Conservation (phyloP, 2,113 vertebrate genomes). For the Balaeniceps rex region DNA sequence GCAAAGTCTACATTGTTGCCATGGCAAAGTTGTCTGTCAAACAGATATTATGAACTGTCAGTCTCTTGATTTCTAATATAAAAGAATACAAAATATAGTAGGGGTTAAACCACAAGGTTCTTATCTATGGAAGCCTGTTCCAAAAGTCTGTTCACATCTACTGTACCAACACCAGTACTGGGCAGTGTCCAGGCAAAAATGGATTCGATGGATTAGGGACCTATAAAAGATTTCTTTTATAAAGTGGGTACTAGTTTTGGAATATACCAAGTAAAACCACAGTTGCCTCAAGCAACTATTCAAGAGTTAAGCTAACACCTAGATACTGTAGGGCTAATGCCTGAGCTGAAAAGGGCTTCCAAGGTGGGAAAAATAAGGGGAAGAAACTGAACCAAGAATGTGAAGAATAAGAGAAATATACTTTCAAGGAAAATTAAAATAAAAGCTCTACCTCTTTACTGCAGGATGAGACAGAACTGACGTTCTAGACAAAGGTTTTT, state of each 20-base stretch:
- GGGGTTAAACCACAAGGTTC: background rate
- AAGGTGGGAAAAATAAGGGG: background rate
- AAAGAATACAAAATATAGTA: background rate
- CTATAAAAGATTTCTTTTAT: background rate
- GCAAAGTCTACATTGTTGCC: background rate
- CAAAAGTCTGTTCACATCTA: background rate
- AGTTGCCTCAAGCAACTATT: background rate
- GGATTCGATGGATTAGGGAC: background rate
- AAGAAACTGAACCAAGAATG: background rate
- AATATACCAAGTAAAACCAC: background rate
- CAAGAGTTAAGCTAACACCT: background rate
- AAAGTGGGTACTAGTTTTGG: background rate
- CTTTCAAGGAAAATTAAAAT: background rate
- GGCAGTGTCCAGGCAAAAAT: background rate
- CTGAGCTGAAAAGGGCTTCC: background rate
- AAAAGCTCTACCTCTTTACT: background rate
- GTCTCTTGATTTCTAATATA: background rate
- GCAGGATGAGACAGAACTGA: background rate
- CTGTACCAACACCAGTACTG: background rate
- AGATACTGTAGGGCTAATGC: background rate
- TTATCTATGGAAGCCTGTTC: background rate
- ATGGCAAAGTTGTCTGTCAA: background rate
- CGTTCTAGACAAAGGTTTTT: background rate
- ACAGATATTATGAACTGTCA: background rate
- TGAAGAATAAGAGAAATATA: background rate